phyloP scores from a whole-genome alignment of 2,113 vertebrate species.

The Oenanthe oenanthe region DNA sequence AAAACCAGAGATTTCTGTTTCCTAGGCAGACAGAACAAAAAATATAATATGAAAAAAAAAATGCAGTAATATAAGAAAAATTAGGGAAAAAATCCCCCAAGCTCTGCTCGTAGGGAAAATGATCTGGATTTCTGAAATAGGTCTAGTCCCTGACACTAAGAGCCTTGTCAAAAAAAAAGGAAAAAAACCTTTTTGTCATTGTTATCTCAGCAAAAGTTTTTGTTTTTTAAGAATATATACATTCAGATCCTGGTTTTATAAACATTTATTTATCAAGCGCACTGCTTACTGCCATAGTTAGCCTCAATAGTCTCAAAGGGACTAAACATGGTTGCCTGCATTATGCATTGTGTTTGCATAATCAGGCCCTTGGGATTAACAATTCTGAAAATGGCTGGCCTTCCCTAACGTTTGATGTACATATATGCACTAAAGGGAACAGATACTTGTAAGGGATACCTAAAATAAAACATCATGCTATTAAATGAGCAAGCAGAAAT shows the following conservation, averaged over 20 bases:
- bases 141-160: background rate
- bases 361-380: constrained; percentile 62
- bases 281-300: constrained; percentile 61
- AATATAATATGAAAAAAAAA: background rate
- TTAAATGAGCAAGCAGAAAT: constrained; percentile 46
- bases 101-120: background rate
- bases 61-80: background rate
- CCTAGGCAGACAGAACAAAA: background rate
- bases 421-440: background rate
- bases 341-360: constrained; percentile 65
- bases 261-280: constrained; percentile 60
- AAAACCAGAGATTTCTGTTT: background rate
- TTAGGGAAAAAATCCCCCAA: fast-evolving
- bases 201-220: background rate
- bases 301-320: constrained; percentile 63
- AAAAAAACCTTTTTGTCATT: background rate
- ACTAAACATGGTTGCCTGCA: constrained; percentile 58
- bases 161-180: background rate
- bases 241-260: constrained; percentile 23
- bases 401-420: constrained; percentile 3
- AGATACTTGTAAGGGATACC: constrained; percentile 40
- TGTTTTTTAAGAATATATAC: constrained; percentile 21
- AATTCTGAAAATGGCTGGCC: constrained; percentile 22
- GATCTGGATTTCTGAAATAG: background rate
- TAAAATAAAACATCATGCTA: constrained; percentile 22